Evolutionary conservation across 2,113 vertebrate species (phyloP).

Genomic region (Struthidea cinerea): DNA sequence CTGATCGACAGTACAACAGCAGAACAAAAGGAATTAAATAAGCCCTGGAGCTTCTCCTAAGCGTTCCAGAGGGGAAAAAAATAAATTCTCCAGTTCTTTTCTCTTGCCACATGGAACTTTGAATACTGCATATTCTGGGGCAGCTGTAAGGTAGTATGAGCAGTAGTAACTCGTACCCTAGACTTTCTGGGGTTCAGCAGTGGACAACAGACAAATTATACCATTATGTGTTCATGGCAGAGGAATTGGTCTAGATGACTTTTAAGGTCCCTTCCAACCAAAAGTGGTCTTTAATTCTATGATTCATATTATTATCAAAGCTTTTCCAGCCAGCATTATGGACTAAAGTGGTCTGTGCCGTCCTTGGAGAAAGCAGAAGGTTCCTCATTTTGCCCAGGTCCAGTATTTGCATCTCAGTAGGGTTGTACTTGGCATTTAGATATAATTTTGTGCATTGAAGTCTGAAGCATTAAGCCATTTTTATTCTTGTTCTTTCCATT

Average conservation of each 20-base stretch:
- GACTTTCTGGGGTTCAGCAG: not conserved
- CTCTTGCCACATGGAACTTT: not conserved
- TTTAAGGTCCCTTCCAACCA: not conserved
- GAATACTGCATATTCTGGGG: not conserved
- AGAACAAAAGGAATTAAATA: not conserved
- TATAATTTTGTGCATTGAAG: not conserved
- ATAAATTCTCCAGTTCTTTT: not conserved
- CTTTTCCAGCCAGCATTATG: not conserved
- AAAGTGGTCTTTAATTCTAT: not conserved
- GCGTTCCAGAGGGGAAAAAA: fast-evolving
- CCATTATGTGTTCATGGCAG: not conserved
- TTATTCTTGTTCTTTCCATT: not conserved
- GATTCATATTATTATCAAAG: not conserved
- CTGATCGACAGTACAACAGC: not conserved
- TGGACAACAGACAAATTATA: not conserved
- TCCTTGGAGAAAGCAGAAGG: not conserved
- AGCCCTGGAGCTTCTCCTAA: not conserved
- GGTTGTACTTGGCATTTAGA: not conserved
- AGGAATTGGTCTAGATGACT: no score
- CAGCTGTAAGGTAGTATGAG: not conserved
- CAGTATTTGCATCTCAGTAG: not conserved
- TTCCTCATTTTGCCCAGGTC: not conserved
- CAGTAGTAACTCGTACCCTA: not conserved
- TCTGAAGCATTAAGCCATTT: not conserved
- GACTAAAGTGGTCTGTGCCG: not conserved